Conservation (phyloP, 2,888 invertebrate genomes). For the Drosophila infuscata region DNA sequence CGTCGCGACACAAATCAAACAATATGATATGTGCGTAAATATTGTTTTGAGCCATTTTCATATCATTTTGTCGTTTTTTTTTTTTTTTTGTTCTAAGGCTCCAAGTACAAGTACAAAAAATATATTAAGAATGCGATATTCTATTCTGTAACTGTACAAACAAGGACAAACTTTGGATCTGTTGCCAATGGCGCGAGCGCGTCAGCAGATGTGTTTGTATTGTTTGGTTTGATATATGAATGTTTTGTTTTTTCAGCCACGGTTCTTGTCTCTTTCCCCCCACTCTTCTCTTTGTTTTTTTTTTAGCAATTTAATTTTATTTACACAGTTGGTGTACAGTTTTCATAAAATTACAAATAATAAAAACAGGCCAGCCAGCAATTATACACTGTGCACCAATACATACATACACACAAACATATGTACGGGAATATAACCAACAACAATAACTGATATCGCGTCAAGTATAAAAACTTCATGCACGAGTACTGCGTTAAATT, state of each 20-base stretch:
- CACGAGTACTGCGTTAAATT: constrained; percentile 79
- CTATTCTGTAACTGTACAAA: constrained; percentile 64
- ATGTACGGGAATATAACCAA: constrained; percentile 46
- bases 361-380: constrained; percentile 53
- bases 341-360: constrained; percentile 73
- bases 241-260: constrained; percentile 63
- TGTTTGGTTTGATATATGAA: constrained; percentile 22
- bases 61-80: constrained; percentile 16
- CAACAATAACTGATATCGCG: constrained; percentile 72
- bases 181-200: constrained; percentile 42
- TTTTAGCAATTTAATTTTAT: constrained; percentile 63
- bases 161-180: constrained; percentile 49
- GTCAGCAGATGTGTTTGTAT: constrained; percentile 71
- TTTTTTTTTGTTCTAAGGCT: constrained; percentile 7
- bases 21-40: constrained; percentile 51
- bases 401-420: constrained; percentile 4
- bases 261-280: constrained; percentile 38
- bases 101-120: constrained; percentile 43
- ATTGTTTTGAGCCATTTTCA: constrained; percentile 59
- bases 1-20: constrained; percentile 35
- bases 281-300: constrained; percentile 9
- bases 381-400: constrained; percentile 55
- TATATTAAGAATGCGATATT: constrained; percentile 60
- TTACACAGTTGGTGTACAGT: constrained; percentile 78
- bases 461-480: constrained; percentile 76